Evolutionary conservation across 30 jellyfish, hydroid and myxozoan species (phyloP).

Genomic region (Turritopsis dohrnii): DNA sequence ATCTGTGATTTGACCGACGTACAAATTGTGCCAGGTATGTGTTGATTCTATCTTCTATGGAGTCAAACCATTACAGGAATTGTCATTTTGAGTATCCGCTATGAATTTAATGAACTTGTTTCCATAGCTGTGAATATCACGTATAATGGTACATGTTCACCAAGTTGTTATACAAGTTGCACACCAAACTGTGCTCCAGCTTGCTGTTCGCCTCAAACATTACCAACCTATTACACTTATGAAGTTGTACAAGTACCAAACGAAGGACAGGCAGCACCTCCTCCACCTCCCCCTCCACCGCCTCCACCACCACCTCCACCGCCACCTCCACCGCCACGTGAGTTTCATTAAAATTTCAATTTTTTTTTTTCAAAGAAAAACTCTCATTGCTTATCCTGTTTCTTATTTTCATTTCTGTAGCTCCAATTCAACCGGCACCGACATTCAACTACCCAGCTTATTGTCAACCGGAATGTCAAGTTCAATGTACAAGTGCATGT

Average conservation of each 20-base stretch:
- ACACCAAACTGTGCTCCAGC: conserved; percentile 86
- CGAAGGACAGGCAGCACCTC: conserved; percentile 38
- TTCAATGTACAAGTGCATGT: conserved; percentile 51
- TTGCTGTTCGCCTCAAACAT: conserved; percentile 81
- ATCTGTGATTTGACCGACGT: conserved; percentile 83
- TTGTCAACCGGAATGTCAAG: conserved; percentile 60
- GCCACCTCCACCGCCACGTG: conserved; percentile 80
- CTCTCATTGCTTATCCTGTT: neutral
- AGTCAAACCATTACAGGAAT: neutral
- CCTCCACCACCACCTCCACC: conserved; percentile 97
- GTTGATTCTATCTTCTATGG: neutral
- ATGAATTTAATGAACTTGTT: neutral
- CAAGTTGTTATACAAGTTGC: conserved; percentile 83
- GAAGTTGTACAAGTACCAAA: conserved; percentile 62
- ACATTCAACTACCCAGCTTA: conserved; percentile 22
- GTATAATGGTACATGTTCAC: conserved; percentile 68
- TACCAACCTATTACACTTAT: conserved; percentile 70
- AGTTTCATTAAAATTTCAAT: neutral
- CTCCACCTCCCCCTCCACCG: conserved; percentile 71
- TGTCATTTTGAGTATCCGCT: neutral
- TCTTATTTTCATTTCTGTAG: conserved; percentile 29
- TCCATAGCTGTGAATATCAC: conserved; percentile 72
- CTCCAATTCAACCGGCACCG: conserved; percentile 47
- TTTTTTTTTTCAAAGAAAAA: neutral
- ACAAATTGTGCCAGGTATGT: conserved; percentile 82